These are phyloP conservation scores for Pelusios castaneus DNA, from an alignment of 2,113 vertebrate species.

Conservation along the genomic window DNA sequence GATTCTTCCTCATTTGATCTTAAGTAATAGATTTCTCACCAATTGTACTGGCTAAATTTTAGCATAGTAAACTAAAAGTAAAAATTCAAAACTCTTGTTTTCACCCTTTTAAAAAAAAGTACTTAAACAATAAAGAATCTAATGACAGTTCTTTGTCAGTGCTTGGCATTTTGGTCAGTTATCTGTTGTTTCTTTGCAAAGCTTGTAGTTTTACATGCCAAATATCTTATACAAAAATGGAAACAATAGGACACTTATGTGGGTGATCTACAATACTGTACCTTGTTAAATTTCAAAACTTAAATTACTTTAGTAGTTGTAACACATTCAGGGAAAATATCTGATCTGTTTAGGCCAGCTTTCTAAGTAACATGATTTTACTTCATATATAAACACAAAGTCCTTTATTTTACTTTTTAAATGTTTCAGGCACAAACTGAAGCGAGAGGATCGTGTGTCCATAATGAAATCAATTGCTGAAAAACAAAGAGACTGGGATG, in stretches of 20 bases:
- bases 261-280: background rate
- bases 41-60: background rate
- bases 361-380: background rate
- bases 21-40: background rate
- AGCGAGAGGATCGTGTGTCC: slow-evolving; percentile 62
- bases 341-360: background rate
- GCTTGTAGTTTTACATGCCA: background rate
- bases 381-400: accelerated
- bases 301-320: background rate
- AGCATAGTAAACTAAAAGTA: background rate
- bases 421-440: slow-evolving; percentile 76
- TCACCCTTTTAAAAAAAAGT: background rate
- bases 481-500: slow-evolving; percentile 80
- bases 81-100: background rate
- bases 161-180: background rate
- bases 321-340: background rate
- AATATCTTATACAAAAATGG: background rate
- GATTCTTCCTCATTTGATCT: background rate
- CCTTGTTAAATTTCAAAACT: background rate
- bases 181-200: background rate
- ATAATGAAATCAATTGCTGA: slow-evolving; percentile 57
- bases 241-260: background rate
- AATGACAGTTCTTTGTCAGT: background rate
- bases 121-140: background rate
- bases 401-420: background rate